Conservation (phyloP, 2,797 vertebrate genomes). For the Ptychadena robeensis region DNA sequence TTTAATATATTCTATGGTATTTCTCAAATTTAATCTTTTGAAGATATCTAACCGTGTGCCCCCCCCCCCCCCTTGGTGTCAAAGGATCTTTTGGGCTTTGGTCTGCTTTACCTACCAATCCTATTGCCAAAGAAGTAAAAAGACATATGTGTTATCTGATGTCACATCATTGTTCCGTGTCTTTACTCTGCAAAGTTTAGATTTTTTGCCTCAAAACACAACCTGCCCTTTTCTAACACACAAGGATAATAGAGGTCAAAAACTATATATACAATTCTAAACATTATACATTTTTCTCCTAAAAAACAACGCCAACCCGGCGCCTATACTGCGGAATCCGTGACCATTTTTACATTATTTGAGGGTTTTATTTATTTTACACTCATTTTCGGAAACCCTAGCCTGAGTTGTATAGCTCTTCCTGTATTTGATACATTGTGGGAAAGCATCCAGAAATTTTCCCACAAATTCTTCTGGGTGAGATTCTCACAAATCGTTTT, state of each 20-base stretch:
- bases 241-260: constrained; percentile 40
- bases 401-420: constrained; percentile 11
- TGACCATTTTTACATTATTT: constrained; percentile 28
- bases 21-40: too few relatives aligned
- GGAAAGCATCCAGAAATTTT: constrained; percentile 42
- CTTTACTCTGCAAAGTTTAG: neutral
- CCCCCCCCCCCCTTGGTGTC: too few relatives aligned
- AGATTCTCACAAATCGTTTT: neutral
- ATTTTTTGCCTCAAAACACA: neutral
- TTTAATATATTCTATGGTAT: too few relatives aligned
- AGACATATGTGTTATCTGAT: neutral
- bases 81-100: too few relatives aligned
- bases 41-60: too few relatives aligned
- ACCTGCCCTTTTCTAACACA: constrained; percentile 3
- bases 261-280: constrained; percentile 31
- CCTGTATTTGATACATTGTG: constrained; percentile 54
- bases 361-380: constrained; percentile 53
- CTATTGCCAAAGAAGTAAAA: neutral
- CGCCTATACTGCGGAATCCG: constrained; percentile 17
- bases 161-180: neutral
- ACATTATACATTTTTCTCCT: constrained; percentile 13
- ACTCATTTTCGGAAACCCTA: constrained; percentile 43
- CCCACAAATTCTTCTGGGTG: constrained; percentile 19
- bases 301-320: constrained; percentile 32
- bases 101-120: neutral